Conservation (phyloP, 1,140 invertebrate genomes). For the Lasaia peninsularis region DNA sequence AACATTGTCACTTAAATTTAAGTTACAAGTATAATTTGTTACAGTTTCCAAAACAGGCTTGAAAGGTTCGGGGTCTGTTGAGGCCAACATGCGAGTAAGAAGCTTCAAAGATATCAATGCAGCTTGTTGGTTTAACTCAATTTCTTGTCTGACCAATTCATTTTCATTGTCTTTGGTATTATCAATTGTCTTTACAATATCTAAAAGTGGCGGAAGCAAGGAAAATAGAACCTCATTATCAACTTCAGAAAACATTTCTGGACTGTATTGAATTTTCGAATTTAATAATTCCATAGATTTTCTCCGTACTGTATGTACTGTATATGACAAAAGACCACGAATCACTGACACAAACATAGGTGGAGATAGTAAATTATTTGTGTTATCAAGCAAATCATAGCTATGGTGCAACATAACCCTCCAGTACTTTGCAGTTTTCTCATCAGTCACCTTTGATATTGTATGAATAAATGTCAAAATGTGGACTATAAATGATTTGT, state of each 20-base stretch:
- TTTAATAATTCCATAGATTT: slow-evolving; percentile 92
- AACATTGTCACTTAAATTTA: slow-evolving; percentile 82
- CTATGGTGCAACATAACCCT: slow-evolving; percentile 85
- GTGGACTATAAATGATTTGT: slow-evolving; percentile 83
- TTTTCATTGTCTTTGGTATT: slow-evolving; percentile 43
- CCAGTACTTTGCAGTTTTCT: slow-evolving; percentile 86
- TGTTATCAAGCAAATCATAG: slow-evolving; percentile 86
- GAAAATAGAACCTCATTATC: slow-evolving; percentile 73
- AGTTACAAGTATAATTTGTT: slow-evolving; percentile 79
- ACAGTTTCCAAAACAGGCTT: slow-evolving; percentile 80
- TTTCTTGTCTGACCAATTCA: slow-evolving; percentile 72
- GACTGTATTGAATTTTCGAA: slow-evolving; percentile 83
- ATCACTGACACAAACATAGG: slow-evolving; percentile 87
- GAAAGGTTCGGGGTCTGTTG: slow-evolving; percentile 81
- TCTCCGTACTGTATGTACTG: slow-evolving; percentile 82
- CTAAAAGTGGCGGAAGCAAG: slow-evolving; percentile 80
- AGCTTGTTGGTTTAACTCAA: slow-evolving; percentile 86
- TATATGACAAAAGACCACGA: slow-evolving; percentile 83
- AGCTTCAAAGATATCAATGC: slow-evolving; percentile 90
- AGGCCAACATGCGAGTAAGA: slow-evolving; percentile 83
- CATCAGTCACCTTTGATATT: slow-evolving; percentile 79
- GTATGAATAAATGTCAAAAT: slow-evolving; percentile 82
- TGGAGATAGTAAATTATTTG: slow-evolving; percentile 87
- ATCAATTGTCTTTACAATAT: slow-evolving; percentile 81
- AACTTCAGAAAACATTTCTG: slow-evolving; percentile 79